Evolutionary conservation across 2,888 invertebrate genomes (phyloP).

Genomic region (Ectropis crepuscularia): DNA sequence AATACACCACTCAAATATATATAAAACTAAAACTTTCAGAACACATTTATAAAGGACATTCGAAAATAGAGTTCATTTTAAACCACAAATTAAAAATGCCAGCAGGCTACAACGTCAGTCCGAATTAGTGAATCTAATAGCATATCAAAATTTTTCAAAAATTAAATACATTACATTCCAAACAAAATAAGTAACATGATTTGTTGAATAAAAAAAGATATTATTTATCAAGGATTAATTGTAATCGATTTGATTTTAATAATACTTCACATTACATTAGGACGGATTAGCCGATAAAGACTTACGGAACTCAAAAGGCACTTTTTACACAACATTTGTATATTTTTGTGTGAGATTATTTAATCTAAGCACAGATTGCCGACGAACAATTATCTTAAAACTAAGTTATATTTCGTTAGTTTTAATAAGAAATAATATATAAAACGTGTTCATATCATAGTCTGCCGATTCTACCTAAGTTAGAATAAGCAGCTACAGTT

Average conservation of each 20-base stretch:
- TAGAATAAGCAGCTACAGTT: no score
- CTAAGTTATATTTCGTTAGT: conserved; percentile 7
- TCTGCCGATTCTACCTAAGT: no score
- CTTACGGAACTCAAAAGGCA: conserved; percentile 57
- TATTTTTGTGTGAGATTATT: conserved; percentile 29
- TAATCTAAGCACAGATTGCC: conserved; percentile 27
- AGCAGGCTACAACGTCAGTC: not conserved
- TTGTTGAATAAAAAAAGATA: not conserved
- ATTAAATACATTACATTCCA: not conserved
- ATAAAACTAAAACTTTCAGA: no score
- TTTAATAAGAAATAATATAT: not conserved
- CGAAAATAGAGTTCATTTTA: no score
- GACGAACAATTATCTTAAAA: conserved; percentile 4
- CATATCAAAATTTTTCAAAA: not conserved
- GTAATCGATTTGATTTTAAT: not conserved
- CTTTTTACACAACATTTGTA: conserved; percentile 28
- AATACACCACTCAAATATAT: no score
- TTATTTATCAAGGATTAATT: not conserved
- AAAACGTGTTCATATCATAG: not conserved
- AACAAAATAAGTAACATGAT: conserved; percentile 10
- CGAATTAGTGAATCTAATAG: not conserved
- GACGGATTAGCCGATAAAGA: conserved; percentile 45
- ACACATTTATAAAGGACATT: no score
- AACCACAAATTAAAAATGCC: not conserved
- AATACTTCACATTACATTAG: conserved; percentile 22